Percentiles rank a stretch among this genome's conserved stretches.
Evolutionary conservation across 2,888 invertebrate species (phyloP).

Genomic region (Stratiomys singularior): DNA sequence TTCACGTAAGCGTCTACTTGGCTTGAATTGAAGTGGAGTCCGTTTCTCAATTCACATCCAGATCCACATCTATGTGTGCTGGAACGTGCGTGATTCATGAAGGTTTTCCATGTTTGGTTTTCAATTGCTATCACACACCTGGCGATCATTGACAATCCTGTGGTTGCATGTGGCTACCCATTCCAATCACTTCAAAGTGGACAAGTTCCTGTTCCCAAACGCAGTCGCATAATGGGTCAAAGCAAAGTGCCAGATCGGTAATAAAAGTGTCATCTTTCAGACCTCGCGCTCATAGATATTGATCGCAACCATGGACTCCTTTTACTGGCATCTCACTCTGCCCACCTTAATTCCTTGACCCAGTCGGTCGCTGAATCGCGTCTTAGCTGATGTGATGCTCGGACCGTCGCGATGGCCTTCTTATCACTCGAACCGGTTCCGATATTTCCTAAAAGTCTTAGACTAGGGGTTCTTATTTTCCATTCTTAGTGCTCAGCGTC

Average conservation of each 20-base stretch:
- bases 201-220: too few relatives aligned
- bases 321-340: neutral
- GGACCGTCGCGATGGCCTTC: neutral
- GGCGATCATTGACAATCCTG: too few relatives aligned
- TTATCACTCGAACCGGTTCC: constrained; percentile 1
- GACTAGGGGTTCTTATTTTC: too few relatives aligned
- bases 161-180: too few relatives aligned
- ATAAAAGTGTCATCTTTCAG: constrained; percentile 30
- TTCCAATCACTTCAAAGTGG: too few relatives aligned
- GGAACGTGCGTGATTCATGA: neutral
- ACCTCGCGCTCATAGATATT: neutral
- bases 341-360: neutral
- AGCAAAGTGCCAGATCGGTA: constrained; percentile 3
- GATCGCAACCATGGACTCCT: neutral
- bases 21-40: too few relatives aligned
- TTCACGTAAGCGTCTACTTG: too few relatives aligned
- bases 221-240: neutral
- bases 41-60: too few relatives aligned
- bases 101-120: neutral
- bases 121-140: neutral
- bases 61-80: constrained; percentile 1
- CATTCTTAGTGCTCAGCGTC: too few relatives aligned
- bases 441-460: too few relatives aligned
- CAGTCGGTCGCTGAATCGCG: neutral
- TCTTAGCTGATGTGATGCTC: too few relatives aligned